A percentile compares a stretch with the other conserved stretches of the same genome.
Evolutionary conservation across 2,888 invertebrate species (phyloP).

Genomic region (Electrophaes corylata): DNA sequence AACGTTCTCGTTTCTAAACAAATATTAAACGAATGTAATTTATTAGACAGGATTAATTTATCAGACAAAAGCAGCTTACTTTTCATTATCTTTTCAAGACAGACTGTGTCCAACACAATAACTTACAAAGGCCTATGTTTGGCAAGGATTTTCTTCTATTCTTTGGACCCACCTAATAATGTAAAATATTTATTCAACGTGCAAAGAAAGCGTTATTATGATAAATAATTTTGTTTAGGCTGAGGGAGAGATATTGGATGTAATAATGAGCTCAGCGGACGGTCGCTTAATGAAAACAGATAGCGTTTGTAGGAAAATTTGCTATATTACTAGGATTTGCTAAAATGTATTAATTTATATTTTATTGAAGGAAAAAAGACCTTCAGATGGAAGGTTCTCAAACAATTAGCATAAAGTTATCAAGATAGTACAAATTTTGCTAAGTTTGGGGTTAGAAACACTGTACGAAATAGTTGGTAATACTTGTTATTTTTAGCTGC

Average conservation of each 20-base stretch:
- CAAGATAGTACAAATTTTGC: no score
- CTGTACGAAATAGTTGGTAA: no score
- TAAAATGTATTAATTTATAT: slow-evolving; percentile 1
- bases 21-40: slow-evolving; percentile 11
- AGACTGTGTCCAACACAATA: slow-evolving; percentile 30
- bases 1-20: slow-evolving; percentile 1
- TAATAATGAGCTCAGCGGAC: slow-evolving; percentile 55
- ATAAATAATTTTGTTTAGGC: slow-evolving; percentile 54
- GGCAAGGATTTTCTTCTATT: slow-evolving; percentile 29
- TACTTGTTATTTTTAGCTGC: no score
- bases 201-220: slow-evolving; percentile 46
- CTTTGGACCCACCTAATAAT: slow-evolving; percentile 20
- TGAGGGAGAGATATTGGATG: slow-evolving; percentile 52
- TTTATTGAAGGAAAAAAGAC: no score
- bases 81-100: slow-evolving; percentile 31
- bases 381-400: no score
- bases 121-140: slow-evolving; percentile 32
- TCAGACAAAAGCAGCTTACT: slow-evolving; percentile 9
- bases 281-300: slow-evolving; percentile 57
- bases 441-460: no score
- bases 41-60: slow-evolving; percentile 15
- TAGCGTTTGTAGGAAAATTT: slow-evolving; percentile 44
- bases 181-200: slow-evolving; percentile 38
- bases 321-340: slow-evolving; percentile 12
- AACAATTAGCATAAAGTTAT: no score